phyloP scores from a whole-genome alignment of 35 echinoderm and acorn worm species.

The Diadema setosum region DNA sequence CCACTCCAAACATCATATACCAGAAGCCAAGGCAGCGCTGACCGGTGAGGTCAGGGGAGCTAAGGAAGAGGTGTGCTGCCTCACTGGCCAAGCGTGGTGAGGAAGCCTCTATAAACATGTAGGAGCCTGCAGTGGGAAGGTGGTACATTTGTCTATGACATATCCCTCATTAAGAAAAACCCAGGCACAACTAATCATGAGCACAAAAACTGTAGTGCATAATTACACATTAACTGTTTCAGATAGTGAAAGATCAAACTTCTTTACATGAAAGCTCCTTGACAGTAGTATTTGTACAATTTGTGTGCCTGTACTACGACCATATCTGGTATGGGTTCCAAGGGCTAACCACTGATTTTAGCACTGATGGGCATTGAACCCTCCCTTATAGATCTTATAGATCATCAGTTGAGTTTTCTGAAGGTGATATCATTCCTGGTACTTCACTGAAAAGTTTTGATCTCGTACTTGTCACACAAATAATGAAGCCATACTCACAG shows the following conservation, averaged over 20 bases:
- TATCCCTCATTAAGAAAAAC: too few species aligned
- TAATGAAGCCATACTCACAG: background rate
- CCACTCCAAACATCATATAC: slow-evolving; percentile 57
- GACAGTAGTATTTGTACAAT: too few species aligned
- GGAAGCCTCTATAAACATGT: slow-evolving; percentile 28
- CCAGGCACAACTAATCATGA: too few species aligned
- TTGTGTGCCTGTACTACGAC: too few species aligned
- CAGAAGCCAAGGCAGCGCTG: slow-evolving; percentile 59
- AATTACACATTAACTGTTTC: too few species aligned
- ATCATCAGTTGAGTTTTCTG: background rate
- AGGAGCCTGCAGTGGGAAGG: slow-evolving; percentile 33
- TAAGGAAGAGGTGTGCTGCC: slow-evolving; percentile 31
- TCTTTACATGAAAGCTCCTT: too few species aligned
- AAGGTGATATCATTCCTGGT: background rate
- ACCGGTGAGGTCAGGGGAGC: background rate
- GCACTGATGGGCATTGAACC: background rate
- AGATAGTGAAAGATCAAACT: too few species aligned
- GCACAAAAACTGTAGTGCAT: too few species aligned
- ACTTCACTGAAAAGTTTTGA: background rate
- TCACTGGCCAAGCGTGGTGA: slow-evolving; percentile 21
- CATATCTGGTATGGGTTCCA: too few species aligned
- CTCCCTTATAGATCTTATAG: background rate
- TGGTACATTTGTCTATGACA: too few species aligned
- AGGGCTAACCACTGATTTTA: too few species aligned
- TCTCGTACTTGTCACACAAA: background rate